Percentiles rank a stretch among this genome's conserved stretches.
Evolutionary conservation across 2,113 vertebrate genomes (phyloP).

Genomic region (Antechinus flavipes): DNA sequence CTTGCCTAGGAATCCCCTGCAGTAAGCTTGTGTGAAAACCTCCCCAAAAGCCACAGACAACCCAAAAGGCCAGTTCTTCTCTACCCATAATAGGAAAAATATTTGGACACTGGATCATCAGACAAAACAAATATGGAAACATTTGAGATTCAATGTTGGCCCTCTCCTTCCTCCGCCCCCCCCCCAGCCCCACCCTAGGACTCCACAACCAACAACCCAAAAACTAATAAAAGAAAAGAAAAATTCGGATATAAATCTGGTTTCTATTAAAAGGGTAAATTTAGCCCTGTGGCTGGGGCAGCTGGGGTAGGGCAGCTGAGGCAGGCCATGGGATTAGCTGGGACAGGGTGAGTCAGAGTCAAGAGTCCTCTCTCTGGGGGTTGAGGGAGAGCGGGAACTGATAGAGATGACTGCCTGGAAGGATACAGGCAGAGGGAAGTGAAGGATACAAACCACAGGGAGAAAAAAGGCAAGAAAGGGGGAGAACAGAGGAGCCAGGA

Average conservation of each 20-base stretch:
- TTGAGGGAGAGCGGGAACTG: not conserved
- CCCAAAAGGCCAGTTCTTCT: conserved; percentile 34
- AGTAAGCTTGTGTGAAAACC: conserved; percentile 16
- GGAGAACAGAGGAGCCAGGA: not conserved
- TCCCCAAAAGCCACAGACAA: conserved; percentile 51
- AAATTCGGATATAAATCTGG: conserved; percentile 62
- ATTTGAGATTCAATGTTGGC: conserved; percentile 24
- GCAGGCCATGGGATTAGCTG: conserved; percentile 12
- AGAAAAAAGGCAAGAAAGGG: not conserved
- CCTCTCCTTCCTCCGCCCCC: not conserved
- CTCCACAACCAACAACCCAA: conserved; percentile 39
- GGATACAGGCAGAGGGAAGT: not conserved
- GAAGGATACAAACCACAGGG: no score
- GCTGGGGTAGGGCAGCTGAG: conserved; percentile 9
- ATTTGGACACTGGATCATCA: conserved; percentile 38
- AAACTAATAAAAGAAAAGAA: conserved; percentile 73
- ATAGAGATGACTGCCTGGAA: not conserved
- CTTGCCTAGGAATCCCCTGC: conserved; percentile 39
- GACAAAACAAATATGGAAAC: conserved; percentile 1
- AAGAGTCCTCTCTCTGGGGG: conserved; percentile 2
- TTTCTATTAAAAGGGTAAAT: conserved; percentile 74
- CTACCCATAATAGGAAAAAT: conserved; percentile 66
- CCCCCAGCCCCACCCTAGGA: not conserved
- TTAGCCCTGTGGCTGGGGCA: conserved; percentile 57
- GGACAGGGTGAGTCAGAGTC: conserved; percentile 59